Evolutionary conservation across 2,888 invertebrate genomes (phyloP).

Genomic region (Sinelater perroti): DNA sequence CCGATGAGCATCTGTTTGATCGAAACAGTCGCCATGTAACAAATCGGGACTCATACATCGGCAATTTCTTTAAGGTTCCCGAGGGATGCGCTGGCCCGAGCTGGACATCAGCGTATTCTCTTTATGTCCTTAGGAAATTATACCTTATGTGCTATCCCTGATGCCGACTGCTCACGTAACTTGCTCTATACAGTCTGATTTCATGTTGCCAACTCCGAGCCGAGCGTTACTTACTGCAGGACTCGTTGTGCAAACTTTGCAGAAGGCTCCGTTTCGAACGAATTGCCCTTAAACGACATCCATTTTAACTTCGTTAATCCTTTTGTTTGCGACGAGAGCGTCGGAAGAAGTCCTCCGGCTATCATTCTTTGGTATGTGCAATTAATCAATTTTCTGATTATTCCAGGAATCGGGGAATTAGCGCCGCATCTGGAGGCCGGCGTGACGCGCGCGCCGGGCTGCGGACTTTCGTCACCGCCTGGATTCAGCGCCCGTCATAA

Average conservation of each 20-base stretch:
- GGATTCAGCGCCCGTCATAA: slow-evolving; percentile 56
- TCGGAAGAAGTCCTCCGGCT: too few species aligned
- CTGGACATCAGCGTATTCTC: slow-evolving; percentile 61
- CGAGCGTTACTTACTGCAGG: slow-evolving; percentile 30
- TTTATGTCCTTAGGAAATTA: slow-evolving; percentile 61
- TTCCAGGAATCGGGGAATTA: neutral
- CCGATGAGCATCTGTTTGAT: slow-evolving; percentile 50
- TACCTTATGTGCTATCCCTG: slow-evolving; percentile 58
- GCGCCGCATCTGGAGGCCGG: too few species aligned
- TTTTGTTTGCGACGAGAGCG: too few species aligned
- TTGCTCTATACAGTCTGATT: slow-evolving; percentile 51
- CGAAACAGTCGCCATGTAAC: slow-evolving; percentile 55
- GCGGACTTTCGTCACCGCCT: slow-evolving; percentile 19
- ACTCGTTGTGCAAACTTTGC: slow-evolving; percentile 3
- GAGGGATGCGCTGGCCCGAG: slow-evolving; percentile 45
- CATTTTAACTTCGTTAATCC: too few species aligned
- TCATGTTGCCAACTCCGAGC: slow-evolving; percentile 42
- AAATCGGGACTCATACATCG: slow-evolving; percentile 61
- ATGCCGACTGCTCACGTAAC: slow-evolving; percentile 50
- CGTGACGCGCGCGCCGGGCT: slow-evolving; percentile 1
- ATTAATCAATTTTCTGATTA: neutral
- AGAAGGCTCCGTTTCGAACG: neutral
- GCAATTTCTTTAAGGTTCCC: slow-evolving; percentile 62
- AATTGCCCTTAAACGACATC: too few species aligned
- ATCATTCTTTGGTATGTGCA: too few species aligned